Evolutionary conservation across 1,140 invertebrate species (phyloP), one percentile per base, ranked within the genome.

Genomic region (Dufourea novaeangliae): DNA sequence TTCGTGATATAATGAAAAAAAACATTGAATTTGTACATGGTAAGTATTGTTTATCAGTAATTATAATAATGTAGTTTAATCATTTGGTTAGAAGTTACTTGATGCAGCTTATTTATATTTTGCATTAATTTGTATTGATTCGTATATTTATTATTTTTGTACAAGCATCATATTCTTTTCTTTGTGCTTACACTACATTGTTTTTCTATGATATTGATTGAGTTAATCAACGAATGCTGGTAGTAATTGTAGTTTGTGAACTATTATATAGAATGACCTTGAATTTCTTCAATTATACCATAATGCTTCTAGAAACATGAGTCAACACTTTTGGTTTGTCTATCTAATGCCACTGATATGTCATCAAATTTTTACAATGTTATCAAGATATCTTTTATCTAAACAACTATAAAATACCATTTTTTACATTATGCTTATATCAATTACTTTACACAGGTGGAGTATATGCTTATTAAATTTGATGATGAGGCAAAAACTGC

Each of bases 391-490:
- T 25, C 52, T 29, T 14, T n/a, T 6, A 27, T 11, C 41, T 14
- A 37, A 44, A 57, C n/a, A 3, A 57, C 2, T 14, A 25, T 12
- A 34, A 17, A 37, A 56, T 20, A 5, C 17, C 12, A 12, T 10
- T 41, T 41, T 7, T 71, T 37, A 29, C 39, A 41, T 37, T 32
- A 12, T 67, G 39, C 2, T 12, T 66, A 73, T 74, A 44, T 79
- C 25, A 3, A 52, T 71, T 69, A 8, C n/a, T 79, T 63, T 67
- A 66, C 56, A 70, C 61, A 95, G 95, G 96, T 98, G 25, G 99
- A 99, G 93, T 99, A 99, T 88, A 97, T 98, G 87, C 94, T 99
- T 41, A 96, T 99, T 0, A 98, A 98, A 91, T 98, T 99, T 93
- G 96, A 99, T 93, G 95, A 99, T 93, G 94, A 96, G 72, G 95